Evolutionary conservation across 2,797 vertebrate genomes (phyloP).

Genomic region (Dallia pectoralis): DNA sequence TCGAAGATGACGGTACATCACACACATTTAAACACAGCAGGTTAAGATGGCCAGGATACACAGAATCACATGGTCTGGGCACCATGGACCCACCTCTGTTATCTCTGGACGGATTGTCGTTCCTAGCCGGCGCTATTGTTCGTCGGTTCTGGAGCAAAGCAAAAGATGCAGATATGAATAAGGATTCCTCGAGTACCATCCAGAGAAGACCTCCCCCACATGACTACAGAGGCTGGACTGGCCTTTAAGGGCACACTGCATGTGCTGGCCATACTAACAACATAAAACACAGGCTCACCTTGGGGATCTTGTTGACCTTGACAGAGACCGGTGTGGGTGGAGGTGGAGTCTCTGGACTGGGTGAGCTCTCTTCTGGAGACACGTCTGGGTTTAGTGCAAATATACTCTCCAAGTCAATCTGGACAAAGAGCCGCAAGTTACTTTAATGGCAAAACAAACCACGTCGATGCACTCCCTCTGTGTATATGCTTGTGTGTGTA

Average conservation of each 20-base stretch:
- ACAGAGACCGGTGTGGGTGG: constrained; percentile 79
- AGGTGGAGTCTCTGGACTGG: constrained; percentile 85
- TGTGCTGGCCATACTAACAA: not conserved
- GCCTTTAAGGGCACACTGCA: not conserved
- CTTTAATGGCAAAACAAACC: not conserved
- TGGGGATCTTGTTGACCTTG: constrained; percentile 92
- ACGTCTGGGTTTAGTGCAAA: constrained; percentile 96
- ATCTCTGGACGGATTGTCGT: constrained; percentile 87
- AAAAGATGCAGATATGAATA: constrained; percentile 57
- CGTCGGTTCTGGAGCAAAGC: constrained; percentile 92
- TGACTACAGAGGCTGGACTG: too few relatives aligned
- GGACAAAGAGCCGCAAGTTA: constrained; percentile 28
- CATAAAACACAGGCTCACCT: constrained; percentile 74
- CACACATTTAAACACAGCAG: not conserved
- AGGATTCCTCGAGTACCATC: constrained; percentile 29
- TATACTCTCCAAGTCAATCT: constrained; percentile 97
- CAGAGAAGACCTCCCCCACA: too few relatives aligned
- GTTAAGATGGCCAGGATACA: not conserved
- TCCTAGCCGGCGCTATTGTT: constrained; percentile 83
- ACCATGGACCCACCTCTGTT: constrained; percentile 82
- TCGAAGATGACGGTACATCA: not conserved
- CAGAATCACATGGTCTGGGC: too few relatives aligned
- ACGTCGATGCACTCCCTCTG: not conserved
- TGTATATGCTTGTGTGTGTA: not conserved
- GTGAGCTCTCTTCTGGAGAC: constrained; percentile 87